Percentiles rank a stretch among this genome's conserved stretches.
These are phyloP conservation scores for Brachionus koreanus DNA, from an alignment of 1,140 invertebrate genomes.

Conservation along the genomic window DNA sequence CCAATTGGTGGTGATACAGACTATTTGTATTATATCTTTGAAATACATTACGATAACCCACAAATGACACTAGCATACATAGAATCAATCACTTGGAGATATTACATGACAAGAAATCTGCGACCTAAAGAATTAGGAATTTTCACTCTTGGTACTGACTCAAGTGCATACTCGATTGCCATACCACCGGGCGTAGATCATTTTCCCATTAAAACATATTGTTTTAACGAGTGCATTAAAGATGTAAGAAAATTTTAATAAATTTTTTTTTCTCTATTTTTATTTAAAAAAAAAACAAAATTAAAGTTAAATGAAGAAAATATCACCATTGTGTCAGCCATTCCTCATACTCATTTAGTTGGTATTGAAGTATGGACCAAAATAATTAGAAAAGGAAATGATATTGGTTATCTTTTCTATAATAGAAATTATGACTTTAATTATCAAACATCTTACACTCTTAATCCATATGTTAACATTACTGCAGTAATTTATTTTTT, in stretches of 20 bases:
- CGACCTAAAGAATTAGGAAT: background rate
- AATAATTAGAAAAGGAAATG: slow-evolving; percentile 70
- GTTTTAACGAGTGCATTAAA: slow-evolving; percentile 80
- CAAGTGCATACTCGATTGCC: slow-evolving; percentile 67
- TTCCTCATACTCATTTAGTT: slow-evolving; percentile 91
- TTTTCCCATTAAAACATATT: slow-evolving; percentile 82
- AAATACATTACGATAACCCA: slow-evolving; percentile 44
- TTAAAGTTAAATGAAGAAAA: background rate
- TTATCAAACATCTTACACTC: slow-evolving; percentile 6
- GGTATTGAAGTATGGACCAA: slow-evolving; percentile 77
- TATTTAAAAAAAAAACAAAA: background rate
- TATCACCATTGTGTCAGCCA: slow-evolving; percentile 72
- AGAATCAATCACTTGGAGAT: background rate
- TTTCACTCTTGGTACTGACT: slow-evolving; percentile 16
- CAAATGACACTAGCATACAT: background rate
- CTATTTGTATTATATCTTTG: background rate
- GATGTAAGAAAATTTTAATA: slow-evolving; percentile 51
- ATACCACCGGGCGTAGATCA: slow-evolving; percentile 74
- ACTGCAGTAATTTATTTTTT: background rate
- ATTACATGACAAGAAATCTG: background rate
- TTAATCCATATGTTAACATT: slow-evolving; percentile 26
- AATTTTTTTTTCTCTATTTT: background rate
- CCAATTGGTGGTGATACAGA: slow-evolving; percentile 35
- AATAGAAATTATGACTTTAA: slow-evolving; percentile 42
- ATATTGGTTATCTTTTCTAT: slow-evolving; percentile 16